Evolutionary conservation across 2,113 vertebrate genomes (phyloP).

Genomic region (Gorsachius goisagi): DNA sequence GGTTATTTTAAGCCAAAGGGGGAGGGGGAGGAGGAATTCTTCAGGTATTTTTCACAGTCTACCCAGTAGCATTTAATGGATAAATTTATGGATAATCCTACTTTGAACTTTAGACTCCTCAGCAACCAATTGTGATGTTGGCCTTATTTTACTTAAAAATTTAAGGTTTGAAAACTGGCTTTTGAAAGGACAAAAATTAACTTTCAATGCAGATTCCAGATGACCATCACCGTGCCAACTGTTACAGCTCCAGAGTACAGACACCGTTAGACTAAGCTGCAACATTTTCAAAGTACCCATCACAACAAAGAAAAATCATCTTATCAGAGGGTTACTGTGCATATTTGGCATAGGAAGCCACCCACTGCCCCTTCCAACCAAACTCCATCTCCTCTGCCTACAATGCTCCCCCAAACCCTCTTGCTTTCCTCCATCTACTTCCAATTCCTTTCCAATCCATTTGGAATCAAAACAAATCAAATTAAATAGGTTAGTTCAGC

Average conservation of each 20-base stretch:
- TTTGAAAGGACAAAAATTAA: not conserved
- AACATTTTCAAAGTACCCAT: not conserved
- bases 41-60: not conserved
- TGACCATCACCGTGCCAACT: not conserved
- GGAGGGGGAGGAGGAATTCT: not conserved
- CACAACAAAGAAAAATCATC: not conserved
- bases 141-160: not conserved
- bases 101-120: not conserved
- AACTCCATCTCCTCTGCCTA: not conserved
- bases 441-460: not conserved
- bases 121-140: not conserved
- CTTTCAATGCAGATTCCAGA: not conserved
- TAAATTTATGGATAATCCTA: not conserved
- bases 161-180: constrained; percentile 1
- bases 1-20: not conserved
- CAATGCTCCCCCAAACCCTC: not conserved
- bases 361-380: not conserved
- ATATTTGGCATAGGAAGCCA: not conserved
- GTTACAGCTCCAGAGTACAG: not conserved
- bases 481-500: not conserved
- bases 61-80: not conserved
- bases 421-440: not conserved
- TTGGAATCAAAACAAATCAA: not conserved
- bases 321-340: not conserved
- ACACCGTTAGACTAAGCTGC: not conserved